Base-by-base conservation (phyloP, 2,797 vertebrate species). In the Cyclura pinguis region DNA sequence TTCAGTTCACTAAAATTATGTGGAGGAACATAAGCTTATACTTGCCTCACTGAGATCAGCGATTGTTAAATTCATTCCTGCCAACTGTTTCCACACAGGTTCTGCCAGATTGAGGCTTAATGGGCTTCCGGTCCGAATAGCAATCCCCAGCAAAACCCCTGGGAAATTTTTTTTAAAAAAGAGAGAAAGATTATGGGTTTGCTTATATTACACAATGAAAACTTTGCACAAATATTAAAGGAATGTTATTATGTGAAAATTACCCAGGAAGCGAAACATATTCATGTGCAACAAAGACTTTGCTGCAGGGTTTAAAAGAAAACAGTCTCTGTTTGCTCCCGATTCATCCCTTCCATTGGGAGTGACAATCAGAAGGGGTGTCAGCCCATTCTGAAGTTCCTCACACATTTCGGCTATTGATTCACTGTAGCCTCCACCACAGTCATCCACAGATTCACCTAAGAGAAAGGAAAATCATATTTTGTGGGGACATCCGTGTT, bases 401-500 rank as follows among this genome's bases (percentile, higher is more conserved):
- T 99, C 99, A 0, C 99, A 99, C 98, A 99, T 99, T 96, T 99
- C 99, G 0, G 99, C 99, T 27, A 99, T 99, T 67, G 99, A 99
- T 96, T 99, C 99, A 1, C 99, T 99, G 94, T 99, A 99, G 92
- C 99, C 99, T 5, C 99, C 99, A 6, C 99, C 99, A 0, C 99
- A 99, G 93, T 99, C 99, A 73, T 99, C 99, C 95, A 99, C 99
- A 0, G 99, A 99, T 95, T 99, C 99, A 1, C 99, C 99, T 99
- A 76, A 89, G 52, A 77, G 59, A 92, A 80, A 72, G 18, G 32
- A 69, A 64, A 59, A 67, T 59, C 32, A 9, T 38, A 80, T 32
- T 64, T 69, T 57, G 42, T 35, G 42, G 24, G 64, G 47, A 74
- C 1, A 16, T 64, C 84, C 50, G 8, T 52, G 16, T 35, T 81